Evolutionary conservation across 2,113 vertebrate genomes (phyloP), one percentile per base, ranked within the genome.

Genomic region (Speoplatyrhinus poulsoni): DNA sequence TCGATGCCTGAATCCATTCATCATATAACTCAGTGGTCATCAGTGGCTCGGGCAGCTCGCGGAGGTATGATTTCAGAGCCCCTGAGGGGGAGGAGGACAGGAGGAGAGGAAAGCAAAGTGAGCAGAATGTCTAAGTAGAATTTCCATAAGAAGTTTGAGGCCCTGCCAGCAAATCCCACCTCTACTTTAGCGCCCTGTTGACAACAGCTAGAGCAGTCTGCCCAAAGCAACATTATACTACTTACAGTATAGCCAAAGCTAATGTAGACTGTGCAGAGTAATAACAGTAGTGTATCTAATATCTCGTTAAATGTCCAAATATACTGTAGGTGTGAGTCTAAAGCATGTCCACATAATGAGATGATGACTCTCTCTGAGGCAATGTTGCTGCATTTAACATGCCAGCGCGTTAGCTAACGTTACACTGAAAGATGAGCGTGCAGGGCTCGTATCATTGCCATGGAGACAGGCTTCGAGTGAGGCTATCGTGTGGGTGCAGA

Each of bases 1-100:
- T 99, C 75, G 98, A 99, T 61, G 96, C 98, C 86, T 98, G 96
- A 86, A 99, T 99, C 98, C 98, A 99, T 86, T 99, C 97, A 19
- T 99, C 98, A 36, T 99, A 99, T 75, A 98, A 94, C 84, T 98
- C 95, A 36, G 95, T 96, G 0, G 97, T 98, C 98, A 99, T 98
- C 75, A 99, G 89, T 12, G 98, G 98, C 87, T 99, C 97, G 0
- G 98, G 98, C 85, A 99, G 93, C 88, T 99, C 97, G 56, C 98
- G 95, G 77, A 99, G 95, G 89, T 99, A 99, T 73, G 97, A 99
- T 87, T 99, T 99, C 84, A 99, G 89, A 67, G 98, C 98, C 72
- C 98, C 98, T 99, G 81, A 12, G 73, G 73, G 55, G 66, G 12
- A 76, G 73, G 79, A 72, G 15, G 3, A 17, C 19, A 32, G 12